A percentile compares a stretch with the other conserved stretches of the same genome.
Evolutionary conservation across 2,888 invertebrate species (phyloP).

Genomic region (Helicoverpa assulta): DNA sequence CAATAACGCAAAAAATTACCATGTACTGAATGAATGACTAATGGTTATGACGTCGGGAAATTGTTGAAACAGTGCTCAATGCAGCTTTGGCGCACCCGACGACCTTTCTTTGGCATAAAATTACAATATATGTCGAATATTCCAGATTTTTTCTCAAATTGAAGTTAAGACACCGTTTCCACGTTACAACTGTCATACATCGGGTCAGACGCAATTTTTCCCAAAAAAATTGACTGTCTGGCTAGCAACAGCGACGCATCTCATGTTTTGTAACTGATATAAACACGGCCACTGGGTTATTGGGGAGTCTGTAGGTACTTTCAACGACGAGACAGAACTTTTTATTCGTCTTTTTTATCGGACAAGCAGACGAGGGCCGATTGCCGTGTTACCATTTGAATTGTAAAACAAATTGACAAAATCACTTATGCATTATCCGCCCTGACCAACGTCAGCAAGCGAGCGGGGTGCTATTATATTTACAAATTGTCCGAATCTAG

Average conservation of each 20-base stretch:
- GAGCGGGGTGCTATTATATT: constrained; percentile 74
- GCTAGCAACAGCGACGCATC: constrained; percentile 23
- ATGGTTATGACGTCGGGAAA: constrained; percentile 1
- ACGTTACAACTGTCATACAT: too few species aligned
- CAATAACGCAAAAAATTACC: constrained; percentile 25
- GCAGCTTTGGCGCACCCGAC: background rate
- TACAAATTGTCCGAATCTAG: constrained; percentile 73
- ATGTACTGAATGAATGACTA: background rate
- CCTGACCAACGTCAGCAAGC: constrained; percentile 31
- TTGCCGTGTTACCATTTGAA: constrained; percentile 72
- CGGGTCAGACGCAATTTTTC: background rate
- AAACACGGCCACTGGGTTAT: constrained; percentile 81
- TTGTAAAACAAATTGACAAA: constrained; percentile 81
- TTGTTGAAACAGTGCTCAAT: background rate
- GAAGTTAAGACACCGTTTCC: background rate
- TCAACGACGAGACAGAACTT: constrained; percentile 73
- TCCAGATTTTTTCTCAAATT: background rate
- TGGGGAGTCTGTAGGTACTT: constrained; percentile 63
- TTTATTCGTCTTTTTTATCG: constrained; percentile 66
- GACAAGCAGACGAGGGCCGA: constrained; percentile 62
- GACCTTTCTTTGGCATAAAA: background rate
- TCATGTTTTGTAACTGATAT: constrained; percentile 30
- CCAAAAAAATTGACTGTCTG: background rate
- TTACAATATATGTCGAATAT: background rate
- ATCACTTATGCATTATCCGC: constrained; percentile 79